Evolutionary conservation across 2,113 vertebrate species (phyloP).

Genomic region (Laticauda colubrina): DNA sequence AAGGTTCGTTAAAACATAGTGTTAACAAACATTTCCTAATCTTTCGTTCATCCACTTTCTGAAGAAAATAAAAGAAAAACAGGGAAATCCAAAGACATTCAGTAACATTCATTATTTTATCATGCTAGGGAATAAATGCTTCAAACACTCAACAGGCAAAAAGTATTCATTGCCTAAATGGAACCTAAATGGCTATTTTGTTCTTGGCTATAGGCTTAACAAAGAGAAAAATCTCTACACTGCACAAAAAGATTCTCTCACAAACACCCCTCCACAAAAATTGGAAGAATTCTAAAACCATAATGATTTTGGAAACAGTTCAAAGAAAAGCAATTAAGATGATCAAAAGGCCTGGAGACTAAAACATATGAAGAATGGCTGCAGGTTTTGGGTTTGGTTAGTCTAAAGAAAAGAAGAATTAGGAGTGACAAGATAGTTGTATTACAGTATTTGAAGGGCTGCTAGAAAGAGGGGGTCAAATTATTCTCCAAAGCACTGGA

Average conservation of each 20-base stretch:
- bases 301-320: neutral
- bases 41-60: neutral
- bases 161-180: neutral
- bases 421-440: too few relatives aligned
- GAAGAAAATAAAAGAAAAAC: neutral
- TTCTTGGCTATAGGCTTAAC: neutral
- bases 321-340: too few relatives aligned
- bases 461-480: too few relatives aligned
- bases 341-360: too few relatives aligned
- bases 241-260: neutral
- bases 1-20: neutral
- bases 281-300: neutral
- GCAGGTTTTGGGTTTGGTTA: too few relatives aligned
- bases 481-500: too few relatives aligned
- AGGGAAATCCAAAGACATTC: neutral
- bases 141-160: neutral
- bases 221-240: neutral
- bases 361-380: too few relatives aligned
- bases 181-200: neutral
- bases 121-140: neutral
- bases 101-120: conserved; percentile 12
- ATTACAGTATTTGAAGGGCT: too few relatives aligned
- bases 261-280: neutral
- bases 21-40: conserved; percentile 19
- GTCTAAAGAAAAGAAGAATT: too few relatives aligned